These are phyloP conservation scores for Bombus turneri DNA, from an alignment of 1,140 invertebrate genomes.

Conservation along the genomic window DNA sequence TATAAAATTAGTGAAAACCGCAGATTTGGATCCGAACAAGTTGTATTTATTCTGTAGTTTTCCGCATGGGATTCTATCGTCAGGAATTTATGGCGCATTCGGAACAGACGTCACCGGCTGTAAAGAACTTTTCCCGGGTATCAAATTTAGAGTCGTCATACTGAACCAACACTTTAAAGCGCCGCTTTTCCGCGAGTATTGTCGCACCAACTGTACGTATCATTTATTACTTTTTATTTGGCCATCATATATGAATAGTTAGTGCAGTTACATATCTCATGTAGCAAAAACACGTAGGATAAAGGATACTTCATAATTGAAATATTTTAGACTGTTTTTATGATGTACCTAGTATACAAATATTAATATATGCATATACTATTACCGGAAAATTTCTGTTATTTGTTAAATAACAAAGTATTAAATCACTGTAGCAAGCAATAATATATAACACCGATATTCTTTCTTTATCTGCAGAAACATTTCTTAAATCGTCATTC, in stretches of 20 bases:
- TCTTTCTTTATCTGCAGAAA: background rate
- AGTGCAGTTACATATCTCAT: too few relatives aligned
- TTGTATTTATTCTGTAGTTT: slow-evolving; percentile 95
- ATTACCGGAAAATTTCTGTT: too few relatives aligned
- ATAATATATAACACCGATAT: too few relatives aligned
- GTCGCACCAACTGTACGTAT: slow-evolving; percentile 67
- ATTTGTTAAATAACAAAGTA: too few relatives aligned
- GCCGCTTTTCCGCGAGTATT: slow-evolving; percentile 91
- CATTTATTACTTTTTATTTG: background rate
- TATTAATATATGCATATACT: too few relatives aligned
- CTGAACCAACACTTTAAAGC: slow-evolving; percentile 91
- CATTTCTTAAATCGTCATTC: background rate
- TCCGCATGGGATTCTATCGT: slow-evolving; percentile 94
- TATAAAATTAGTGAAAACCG: slow-evolving; percentile 90
- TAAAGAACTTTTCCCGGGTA: slow-evolving; percentile 89
- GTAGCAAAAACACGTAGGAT: too few relatives aligned
- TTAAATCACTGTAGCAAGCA: too few relatives aligned
- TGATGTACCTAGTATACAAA: too few relatives aligned
- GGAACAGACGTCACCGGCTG: slow-evolving; percentile 89
- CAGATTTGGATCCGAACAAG: slow-evolving; percentile 88
- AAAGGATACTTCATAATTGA: too few relatives aligned
- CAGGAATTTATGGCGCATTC: slow-evolving; percentile 90
- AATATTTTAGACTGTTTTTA: too few relatives aligned
- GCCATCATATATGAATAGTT: too few relatives aligned
- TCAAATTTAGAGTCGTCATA: slow-evolving; percentile 88